phyloP scores from a whole-genome alignment of 2,888 invertebrate species.

The Pyrochroa serraticornis region DNA sequence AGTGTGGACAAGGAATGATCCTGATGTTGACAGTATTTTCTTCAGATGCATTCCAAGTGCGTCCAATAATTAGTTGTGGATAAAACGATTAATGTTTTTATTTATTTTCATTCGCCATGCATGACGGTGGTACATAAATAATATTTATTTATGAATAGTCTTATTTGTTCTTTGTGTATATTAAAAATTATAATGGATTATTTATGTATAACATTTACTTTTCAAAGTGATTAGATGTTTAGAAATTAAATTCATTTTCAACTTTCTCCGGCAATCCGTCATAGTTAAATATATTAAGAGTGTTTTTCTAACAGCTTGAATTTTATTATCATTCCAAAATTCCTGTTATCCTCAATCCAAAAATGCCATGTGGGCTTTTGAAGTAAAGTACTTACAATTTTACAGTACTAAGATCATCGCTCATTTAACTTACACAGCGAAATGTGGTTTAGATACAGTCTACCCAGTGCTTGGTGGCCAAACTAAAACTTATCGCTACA shows the following conservation, averaged over 20 bases:
- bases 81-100: slow-evolving; percentile 14
- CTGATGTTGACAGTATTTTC: slow-evolving; percentile 34
- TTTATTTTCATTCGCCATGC: slow-evolving; percentile 24
- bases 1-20: slow-evolving; percentile 26
- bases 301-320: slow-evolving; percentile 3
- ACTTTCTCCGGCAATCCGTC: slow-evolving; percentile 15
- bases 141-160: slow-evolving; percentile 4
- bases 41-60: slow-evolving; percentile 46
- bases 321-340: too few relatives aligned
- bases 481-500: too few relatives aligned
- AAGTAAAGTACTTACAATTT: too few relatives aligned
- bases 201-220: slow-evolving; percentile 4
- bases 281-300: slow-evolving; percentile 12
- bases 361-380: too few relatives aligned
- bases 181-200: background rate
- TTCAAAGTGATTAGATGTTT: slow-evolving; percentile 22
- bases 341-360: background rate
- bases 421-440: too few relatives aligned
- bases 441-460: too few relatives aligned
- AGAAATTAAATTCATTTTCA: slow-evolving; percentile 5
- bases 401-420: too few relatives aligned
- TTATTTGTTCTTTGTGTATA: background rate
- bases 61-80: slow-evolving; percentile 19
- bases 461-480: too few relatives aligned
- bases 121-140: slow-evolving; percentile 9